A percentile compares a stretch with the other conserved stretches of the same genome.
Evolutionary conservation across 2,888 invertebrate genomes (phyloP).

Genomic region (Dryocosmus kuriphilus): DNA sequence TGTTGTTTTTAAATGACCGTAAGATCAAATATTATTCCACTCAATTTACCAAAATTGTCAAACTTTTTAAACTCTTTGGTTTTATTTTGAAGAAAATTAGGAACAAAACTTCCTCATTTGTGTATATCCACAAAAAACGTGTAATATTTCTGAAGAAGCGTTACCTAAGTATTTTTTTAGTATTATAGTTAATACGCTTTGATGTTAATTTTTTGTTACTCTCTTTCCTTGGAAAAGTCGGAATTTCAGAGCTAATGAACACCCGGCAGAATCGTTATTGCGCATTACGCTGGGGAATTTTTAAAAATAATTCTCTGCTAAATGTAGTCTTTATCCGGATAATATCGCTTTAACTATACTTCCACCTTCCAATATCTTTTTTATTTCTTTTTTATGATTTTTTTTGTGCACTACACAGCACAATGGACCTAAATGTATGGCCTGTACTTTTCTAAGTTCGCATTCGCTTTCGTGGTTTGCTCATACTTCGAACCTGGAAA

Average conservation of each 20-base stretch:
- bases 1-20: no score
- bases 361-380: neutral
- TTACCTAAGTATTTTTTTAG: constrained; percentile 16
- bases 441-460: constrained; percentile 23
- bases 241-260: constrained; percentile 24
- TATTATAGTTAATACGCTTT: constrained; percentile 15
- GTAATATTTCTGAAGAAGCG: neutral
- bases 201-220: constrained; percentile 4
- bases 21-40: no score
- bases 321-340: constrained; percentile 33
- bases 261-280: constrained; percentile 30
- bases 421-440: constrained; percentile 14
- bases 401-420: neutral
- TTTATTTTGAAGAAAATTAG: no score
- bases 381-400: neutral
- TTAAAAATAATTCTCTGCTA: constrained; percentile 32
- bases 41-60: no score
- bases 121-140: neutral
- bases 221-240: constrained; percentile 15
- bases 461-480: constrained; percentile 19
- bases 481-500: constrained; percentile 7
- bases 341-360: constrained; percentile 31
- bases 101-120: no score
- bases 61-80: no score
- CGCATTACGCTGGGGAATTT: constrained; percentile 37